Evolutionary conservation across 37 sponge, comb jelly and placozoan species (phyloP), one percentile per base, ranked within the genome.

Genomic region (Ianthella basta): DNA sequence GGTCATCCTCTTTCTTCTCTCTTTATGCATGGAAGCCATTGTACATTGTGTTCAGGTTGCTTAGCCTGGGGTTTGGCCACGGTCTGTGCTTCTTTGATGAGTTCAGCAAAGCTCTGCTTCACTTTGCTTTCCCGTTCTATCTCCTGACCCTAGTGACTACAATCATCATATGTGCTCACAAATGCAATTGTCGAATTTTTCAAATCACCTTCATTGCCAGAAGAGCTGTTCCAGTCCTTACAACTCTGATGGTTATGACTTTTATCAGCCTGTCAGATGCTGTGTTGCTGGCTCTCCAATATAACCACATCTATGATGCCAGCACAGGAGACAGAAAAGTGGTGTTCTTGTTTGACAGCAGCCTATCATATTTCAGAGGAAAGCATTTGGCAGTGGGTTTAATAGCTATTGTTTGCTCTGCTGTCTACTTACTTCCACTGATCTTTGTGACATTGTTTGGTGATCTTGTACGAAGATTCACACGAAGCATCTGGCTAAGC

Each of bases 121-220:
- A 57, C 15, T 57, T 57, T 57, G 59, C 59, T 18, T 57, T 57
- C 18, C 59, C 59, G 18, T 57, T 57, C 18, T 57, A 91, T 50
- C 70, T 91, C 53, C 50, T 91, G 35, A 41, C 83, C 24, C 25
- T 91, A 13, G 60, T 84, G 21, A 8, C 59, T 29, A 50, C 18
- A 29, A 70, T 91, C 14, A 83, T 79, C 15, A 6, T 82, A 4
- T 23, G 32, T 33, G 36, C 36, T 33, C 35, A 33, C 38, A 6
- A 32, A 5, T 72, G 6, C 12, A 15, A 15, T 19, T 72, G 24
- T 5, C 24, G 21, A 3, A 57, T 57, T 20, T 57, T 57, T 57
- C 59, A 57, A 15, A 20, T 80, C 4, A 81, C 29, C 1, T 19
- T 80, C 0, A 6, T 87, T 33, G 59, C 59, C 24, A 24, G 4